Base-by-base conservation (phyloP, 2,888 invertebrate species). In the Andrena dorsata region DNA sequence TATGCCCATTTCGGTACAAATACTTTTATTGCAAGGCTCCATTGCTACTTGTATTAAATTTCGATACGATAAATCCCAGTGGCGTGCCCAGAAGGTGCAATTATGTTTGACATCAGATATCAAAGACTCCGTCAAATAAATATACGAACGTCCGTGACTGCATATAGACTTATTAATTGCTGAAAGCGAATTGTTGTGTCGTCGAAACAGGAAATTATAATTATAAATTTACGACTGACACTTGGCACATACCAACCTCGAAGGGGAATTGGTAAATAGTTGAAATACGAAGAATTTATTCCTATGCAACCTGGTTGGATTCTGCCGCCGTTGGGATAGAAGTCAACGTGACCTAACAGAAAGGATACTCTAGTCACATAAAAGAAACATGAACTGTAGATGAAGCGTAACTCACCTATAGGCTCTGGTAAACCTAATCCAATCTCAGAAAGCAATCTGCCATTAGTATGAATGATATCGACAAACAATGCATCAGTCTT, bases 291-390 rank as follows among this genome's bases (percentile, higher is more conserved):
- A 0, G 69, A 71, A 5, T 84, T 30, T 28, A 63, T 60, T 47
- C 3, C 70, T n/a, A 85, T 68, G 87, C 97, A 97, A 0, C 96
- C 96, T 0, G 96, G 96, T 89, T 97, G 97, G 65, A 94, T 94
- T 93, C 95, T 94, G 0, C 96, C 97, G 0, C 96, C 96, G 80
- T 96, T 96, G 0, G 96, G 95, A 91, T 96, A 96, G 90, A 96
- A 96, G 90, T 97, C 96, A 2, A 96, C 95, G 85, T 96, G 94
- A 65, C 95, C 95, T 95, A 32, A 72, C 51, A 16, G 6, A 47
- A 64, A 6, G 26, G 49, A 63, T 20, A 51, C 70, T 65, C 71
- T 32, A 1, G 1, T 20, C 28, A 66, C 16, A 16, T 0, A 16
- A 60, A 23, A 64, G 10, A 23, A 53, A 10, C 32, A 16, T 7